Conservation (phyloP, 2,888 invertebrate species). For the Epinotia nisella region DNA sequence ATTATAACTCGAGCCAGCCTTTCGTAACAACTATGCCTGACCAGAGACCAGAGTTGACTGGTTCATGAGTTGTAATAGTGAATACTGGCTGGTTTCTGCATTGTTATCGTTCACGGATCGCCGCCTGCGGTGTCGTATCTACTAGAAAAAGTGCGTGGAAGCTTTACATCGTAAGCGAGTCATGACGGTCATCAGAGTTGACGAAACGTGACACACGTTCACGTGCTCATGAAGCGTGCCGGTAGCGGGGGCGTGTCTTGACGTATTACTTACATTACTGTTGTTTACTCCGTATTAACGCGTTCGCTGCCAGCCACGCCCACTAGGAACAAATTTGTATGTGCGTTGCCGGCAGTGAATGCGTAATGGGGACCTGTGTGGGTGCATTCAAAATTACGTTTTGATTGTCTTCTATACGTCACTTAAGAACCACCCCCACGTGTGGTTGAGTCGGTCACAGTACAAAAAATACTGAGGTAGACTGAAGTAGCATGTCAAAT, state of each 20-base stretch:
- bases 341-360: too few relatives aligned
- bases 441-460: too few relatives aligned
- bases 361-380: background rate
- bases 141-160: slow-evolving; percentile 34
- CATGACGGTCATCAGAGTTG: slow-evolving; percentile 47
- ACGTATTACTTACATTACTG: slow-evolving; percentile 12
- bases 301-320: too few relatives aligned
- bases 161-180: slow-evolving; percentile 51
- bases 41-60: background rate
- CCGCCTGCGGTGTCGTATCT: slow-evolving; percentile 20
- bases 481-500: too few relatives aligned
- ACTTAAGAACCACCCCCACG: too few relatives aligned
- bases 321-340: too few relatives aligned
- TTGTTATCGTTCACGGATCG: slow-evolving; percentile 17
- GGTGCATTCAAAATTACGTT: background rate
- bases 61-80: background rate
- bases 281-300: background rate
- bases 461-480: too few relatives aligned
- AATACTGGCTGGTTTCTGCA: slow-evolving; percentile 15
- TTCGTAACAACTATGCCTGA: background rate
- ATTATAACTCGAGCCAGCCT: too few relatives aligned
- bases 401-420: too few relatives aligned
- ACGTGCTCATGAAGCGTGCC: slow-evolving; percentile 60
- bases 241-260: slow-evolving; percentile 30
- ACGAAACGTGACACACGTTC: slow-evolving; percentile 65